Evolutionary conservation across 1,140 invertebrate genomes (phyloP).

Genomic region (Bombus haemorrhoidalis): DNA sequence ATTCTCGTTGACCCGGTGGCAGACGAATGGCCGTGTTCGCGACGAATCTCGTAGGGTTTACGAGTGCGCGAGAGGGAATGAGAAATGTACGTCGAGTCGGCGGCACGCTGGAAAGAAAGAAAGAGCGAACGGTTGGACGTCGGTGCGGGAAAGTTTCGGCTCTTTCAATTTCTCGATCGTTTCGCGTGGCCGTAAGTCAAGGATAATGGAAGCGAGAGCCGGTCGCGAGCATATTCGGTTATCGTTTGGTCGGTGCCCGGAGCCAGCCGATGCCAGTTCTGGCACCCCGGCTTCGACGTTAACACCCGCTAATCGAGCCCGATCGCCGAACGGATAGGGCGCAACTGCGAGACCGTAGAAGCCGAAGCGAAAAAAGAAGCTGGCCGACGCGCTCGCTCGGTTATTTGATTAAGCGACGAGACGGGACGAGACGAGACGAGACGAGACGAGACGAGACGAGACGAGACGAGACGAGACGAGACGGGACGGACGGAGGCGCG

Average conservation of each 20-base stretch:
- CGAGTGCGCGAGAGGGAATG: too few relatives aligned
- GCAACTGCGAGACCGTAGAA: background rate
- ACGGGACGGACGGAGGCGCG: background rate
- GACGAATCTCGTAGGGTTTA: background rate
- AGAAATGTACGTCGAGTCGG: too few relatives aligned
- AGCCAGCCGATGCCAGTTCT: slow-evolving; percentile 15
- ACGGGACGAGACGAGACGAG: background rate
- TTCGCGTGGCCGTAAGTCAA: slow-evolving; percentile 72
- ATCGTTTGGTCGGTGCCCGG: slow-evolving; percentile 58
- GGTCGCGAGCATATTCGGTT: slow-evolving; percentile 69
- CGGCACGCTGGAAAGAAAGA: too few relatives aligned
- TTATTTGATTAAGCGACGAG: slow-evolving; percentile 44
- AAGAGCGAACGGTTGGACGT: background rate
- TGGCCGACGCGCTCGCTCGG: background rate
- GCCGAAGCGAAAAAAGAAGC: background rate
- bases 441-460: background rate
- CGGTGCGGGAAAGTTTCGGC: background rate
- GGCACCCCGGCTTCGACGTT: slow-evolving; percentile 47
- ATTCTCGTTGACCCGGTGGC: background rate
- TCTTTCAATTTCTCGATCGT: slow-evolving; percentile 66
- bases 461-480: background rate
- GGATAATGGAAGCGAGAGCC: slow-evolving; percentile 73
- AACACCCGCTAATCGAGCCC: slow-evolving; percentile 17
- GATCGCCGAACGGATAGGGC: background rate
- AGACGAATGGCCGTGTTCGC: background rate